These are phyloP conservation scores for Tetragnatha montana DNA, from an alignment of 2,888 invertebrate genomes.

Conservation along the genomic window DNA sequence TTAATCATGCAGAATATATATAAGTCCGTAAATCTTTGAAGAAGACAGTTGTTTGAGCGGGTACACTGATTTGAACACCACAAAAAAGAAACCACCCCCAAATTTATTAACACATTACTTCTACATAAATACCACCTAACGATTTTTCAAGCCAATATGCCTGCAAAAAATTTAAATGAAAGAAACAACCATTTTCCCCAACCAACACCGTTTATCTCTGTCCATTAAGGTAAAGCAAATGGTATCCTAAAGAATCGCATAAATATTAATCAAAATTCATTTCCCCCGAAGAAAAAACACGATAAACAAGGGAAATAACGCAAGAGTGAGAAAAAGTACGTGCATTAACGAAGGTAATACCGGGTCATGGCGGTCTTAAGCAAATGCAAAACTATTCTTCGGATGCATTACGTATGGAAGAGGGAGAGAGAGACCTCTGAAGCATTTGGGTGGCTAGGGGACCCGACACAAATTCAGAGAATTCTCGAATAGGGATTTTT, in stretches of 20 bases:
- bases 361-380: constrained; percentile 26
- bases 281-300: constrained; percentile 29
- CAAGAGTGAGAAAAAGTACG: constrained; percentile 13
- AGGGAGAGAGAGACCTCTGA: not conserved
- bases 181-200: not conserved
- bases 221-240: constrained; percentile 38
- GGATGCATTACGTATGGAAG: constrained; percentile 38
- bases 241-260: constrained; percentile 28
- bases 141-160: not conserved
- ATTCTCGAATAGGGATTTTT: too few species aligned
- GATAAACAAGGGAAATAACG: constrained; percentile 49
- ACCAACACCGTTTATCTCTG: not conserved
- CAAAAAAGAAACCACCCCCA: too few species aligned
- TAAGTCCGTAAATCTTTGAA: not conserved
- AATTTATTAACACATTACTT: too few species aligned
- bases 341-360: constrained; percentile 57
- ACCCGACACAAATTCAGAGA: too few species aligned
- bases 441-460: too few species aligned
- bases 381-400: constrained; percentile 50
- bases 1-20: not conserved
- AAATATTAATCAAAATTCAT: constrained; percentile 61
- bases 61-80: not conserved
- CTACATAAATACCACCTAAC: not conserved
- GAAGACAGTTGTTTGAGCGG: too few species aligned
- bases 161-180: not conserved